Conservation (phyloP, 2,113 vertebrate species). For the Cynopterus brachyotis region DNA sequence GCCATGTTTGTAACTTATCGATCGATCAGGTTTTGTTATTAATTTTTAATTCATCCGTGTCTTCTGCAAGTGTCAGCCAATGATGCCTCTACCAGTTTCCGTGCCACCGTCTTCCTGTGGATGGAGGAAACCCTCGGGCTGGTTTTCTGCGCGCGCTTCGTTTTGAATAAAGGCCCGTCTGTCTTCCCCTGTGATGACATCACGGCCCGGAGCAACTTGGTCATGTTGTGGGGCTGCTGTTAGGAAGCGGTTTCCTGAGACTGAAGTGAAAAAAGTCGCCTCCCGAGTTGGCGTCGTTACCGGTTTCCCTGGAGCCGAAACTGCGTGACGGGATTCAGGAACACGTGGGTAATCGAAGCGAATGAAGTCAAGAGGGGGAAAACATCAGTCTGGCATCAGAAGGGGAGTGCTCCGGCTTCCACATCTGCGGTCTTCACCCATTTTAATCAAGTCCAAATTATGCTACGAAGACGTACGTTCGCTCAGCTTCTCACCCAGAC, state of each 20-base stretch:
- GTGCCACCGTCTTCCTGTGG: background rate
- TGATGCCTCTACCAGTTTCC: background rate
- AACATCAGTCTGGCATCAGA: constrained; percentile 55
- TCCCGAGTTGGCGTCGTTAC: constrained; percentile 44
- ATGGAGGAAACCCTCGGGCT: background rate
- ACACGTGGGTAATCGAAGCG: constrained; percentile 71
- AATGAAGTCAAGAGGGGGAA: constrained; percentile 71
- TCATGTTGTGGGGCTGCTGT: background rate
- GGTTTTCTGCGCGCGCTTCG: background rate
- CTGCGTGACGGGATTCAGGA: constrained; percentile 58
- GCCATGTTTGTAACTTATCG: background rate
- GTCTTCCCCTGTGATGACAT: background rate
- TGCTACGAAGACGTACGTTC: constrained; percentile 75
- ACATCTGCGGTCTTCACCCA: constrained; percentile 69
- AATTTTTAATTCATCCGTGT: background rate
- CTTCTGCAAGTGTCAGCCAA: background rate
- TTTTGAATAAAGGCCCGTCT: background rate
- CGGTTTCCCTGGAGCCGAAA: constrained; percentile 50
- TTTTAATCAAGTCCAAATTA: constrained; percentile 73
- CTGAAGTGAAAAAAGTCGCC: background rate
- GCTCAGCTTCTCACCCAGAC: constrained; percentile 62
- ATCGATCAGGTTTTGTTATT: background rate
- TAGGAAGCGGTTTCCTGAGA: background rate
- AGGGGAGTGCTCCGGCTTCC: constrained; percentile 27
- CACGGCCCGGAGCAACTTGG: background rate